phyloP scores from a whole-genome alignment of 1,140 invertebrate species.

The Drosophila lacteicornis region DNA sequence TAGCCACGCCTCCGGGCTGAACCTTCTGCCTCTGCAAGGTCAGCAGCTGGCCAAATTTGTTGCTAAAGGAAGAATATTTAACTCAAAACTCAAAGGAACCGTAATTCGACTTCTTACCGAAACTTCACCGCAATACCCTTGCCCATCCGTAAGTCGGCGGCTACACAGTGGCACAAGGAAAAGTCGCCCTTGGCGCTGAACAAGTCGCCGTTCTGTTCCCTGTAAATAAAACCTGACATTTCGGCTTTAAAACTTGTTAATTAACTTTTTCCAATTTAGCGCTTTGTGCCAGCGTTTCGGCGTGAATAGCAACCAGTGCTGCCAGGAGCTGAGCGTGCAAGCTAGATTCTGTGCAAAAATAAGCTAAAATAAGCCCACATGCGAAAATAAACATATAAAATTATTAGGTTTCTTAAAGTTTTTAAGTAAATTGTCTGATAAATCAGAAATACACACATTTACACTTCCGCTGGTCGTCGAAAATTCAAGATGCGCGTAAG shows the following conservation, averaged over 20 bases:
- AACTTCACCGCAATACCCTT: slow-evolving; percentile 87
- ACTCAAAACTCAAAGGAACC: not conserved
- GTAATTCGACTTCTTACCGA: slow-evolving; percentile 34
- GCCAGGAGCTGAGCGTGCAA: too few species aligned
- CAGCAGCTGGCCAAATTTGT: slow-evolving; percentile 81
- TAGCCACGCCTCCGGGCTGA: slow-evolving; percentile 86
- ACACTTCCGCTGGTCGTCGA: too few species aligned
- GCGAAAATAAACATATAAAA: too few species aligned
- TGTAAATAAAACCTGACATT: slow-evolving; percentile 54
- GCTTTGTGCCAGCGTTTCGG: slow-evolving; percentile 2
- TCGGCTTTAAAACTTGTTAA: not conserved
- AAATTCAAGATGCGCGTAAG: too few species aligned
- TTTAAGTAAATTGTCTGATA: too few species aligned
- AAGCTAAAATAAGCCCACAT: too few species aligned
- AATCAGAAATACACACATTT: too few species aligned
- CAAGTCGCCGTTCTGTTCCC: slow-evolving; percentile 86
- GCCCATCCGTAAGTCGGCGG: slow-evolving; percentile 86
- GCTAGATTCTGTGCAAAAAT: too few species aligned
- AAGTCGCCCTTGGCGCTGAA: slow-evolving; percentile 85
- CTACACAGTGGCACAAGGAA: slow-evolving; percentile 88
- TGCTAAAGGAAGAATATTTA: slow-evolving; percentile 29
- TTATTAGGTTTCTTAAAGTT: too few species aligned
- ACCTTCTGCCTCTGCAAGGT: slow-evolving; percentile 75
- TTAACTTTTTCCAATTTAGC: slow-evolving; percentile 33
- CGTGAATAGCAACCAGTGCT: slow-evolving; percentile 15